Percentiles rank a stretch among this genome's conserved stretches.
Evolutionary conservation across 1,140 invertebrate species (phyloP).

Genomic region (Chelonus insularis): DNA sequence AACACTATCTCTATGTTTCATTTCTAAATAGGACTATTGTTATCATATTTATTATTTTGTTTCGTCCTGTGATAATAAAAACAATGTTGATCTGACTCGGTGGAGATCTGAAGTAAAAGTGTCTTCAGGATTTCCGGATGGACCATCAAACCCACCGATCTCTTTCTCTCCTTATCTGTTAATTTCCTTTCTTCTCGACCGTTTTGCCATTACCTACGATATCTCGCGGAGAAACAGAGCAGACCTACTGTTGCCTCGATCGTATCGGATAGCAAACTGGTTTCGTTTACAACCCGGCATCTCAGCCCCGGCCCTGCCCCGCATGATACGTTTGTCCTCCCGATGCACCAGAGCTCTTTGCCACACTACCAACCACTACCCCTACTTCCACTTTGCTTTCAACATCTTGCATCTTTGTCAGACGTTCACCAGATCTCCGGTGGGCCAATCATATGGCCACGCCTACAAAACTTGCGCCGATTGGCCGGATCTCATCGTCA

Average conservation of each 20-base stretch:
- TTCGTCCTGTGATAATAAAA: too few relatives aligned
- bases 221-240: conserved; percentile 23
- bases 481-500: conserved; percentile 54
- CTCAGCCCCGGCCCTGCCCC: conserved; percentile 58
- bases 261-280: conserved; percentile 62
- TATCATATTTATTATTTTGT: too few relatives aligned
- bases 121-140: too few relatives aligned
- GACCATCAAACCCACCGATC: too few relatives aligned
- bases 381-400: not conserved
- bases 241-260: conserved; percentile 54
- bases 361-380: conserved; percentile 23
- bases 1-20: too few relatives aligned
- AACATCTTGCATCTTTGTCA: not conserved
- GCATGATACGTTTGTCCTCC: conserved; percentile 59
- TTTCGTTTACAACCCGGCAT: conserved; percentile 60
- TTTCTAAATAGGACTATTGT: too few relatives aligned
- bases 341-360: conserved; percentile 42
- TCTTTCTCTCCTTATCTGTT: too few relatives aligned
- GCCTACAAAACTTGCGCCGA: conserved; percentile 44
- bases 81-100: too few relatives aligned
- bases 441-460: conserved; percentile 51
- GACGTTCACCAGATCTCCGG: conserved; percentile 17
- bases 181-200: too few relatives aligned
- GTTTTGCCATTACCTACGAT: not conserved
- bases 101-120: too few relatives aligned